A percentile compares a stretch with the other conserved stretches of the same genome.
These are phyloP conservation scores for Cerastoderma edule DNA, from an alignment of 2,888 invertebrate species.

Conservation along the genomic window DNA sequence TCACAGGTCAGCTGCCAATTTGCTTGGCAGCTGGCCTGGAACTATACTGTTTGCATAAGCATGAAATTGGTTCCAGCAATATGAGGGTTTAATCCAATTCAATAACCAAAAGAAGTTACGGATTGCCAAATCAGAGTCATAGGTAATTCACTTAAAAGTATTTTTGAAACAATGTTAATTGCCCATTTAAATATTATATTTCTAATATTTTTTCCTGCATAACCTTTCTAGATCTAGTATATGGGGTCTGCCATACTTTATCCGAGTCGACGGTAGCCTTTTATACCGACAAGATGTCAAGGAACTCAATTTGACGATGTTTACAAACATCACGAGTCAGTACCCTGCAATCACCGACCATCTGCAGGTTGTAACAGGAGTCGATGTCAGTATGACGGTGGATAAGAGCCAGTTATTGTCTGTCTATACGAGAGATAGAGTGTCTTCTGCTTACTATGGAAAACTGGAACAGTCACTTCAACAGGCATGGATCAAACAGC, in stretches of 20 bases:
- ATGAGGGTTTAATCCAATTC: no score
- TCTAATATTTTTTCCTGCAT: no score
- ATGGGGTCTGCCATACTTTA: conserved; percentile 63
- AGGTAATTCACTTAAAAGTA: no score
- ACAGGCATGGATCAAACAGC: conserved; percentile 58
- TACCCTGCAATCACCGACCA: conserved; percentile 38
- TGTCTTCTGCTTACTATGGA: conserved; percentile 51
- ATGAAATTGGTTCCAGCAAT: no score
- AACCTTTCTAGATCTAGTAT: conserved; percentile 40
- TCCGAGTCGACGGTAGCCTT: conserved; percentile 55
- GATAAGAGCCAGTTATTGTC: conserved; percentile 47
- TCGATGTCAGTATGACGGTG: conserved; percentile 29
- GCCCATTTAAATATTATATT: no score
- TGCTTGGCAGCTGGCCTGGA: no score
- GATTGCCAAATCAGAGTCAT: no score
- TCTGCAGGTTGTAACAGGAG: conserved; percentile 40
- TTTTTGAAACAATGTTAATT: no score
- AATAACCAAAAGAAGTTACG: no score
- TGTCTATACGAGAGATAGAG: conserved; percentile 55
- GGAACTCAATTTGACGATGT: conserved; percentile 44
- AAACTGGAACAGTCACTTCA: conserved; percentile 51
- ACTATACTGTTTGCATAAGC: no score
- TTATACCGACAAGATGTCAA: conserved; percentile 36
- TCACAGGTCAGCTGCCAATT: no score
- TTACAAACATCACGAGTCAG: conserved; percentile 41